Conservation (phyloP, 2,113 vertebrate genomes). For the Corythaixoides concolor region DNA sequence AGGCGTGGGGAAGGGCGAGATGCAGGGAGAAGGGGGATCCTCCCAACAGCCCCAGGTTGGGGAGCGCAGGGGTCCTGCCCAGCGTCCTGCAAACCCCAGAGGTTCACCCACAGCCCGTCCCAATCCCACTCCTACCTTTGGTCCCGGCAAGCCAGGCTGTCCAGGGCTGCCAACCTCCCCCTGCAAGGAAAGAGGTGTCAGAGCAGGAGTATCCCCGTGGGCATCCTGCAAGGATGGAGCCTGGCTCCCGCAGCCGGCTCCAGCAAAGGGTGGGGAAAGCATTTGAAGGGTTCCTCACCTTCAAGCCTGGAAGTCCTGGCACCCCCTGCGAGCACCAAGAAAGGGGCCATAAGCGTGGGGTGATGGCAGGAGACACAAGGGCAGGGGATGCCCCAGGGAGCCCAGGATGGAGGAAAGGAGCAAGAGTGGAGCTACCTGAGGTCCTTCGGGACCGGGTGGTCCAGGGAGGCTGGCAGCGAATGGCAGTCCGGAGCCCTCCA, state of each 20-base stretch:
- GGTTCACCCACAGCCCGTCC: neutral
- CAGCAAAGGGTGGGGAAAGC: neutral
- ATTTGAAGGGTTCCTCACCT: slow-evolving; percentile 61
- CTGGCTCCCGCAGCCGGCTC: neutral
- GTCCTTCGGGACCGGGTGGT: slow-evolving; percentile 74
- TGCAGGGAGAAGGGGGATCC: neutral
- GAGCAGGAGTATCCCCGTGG: neutral
- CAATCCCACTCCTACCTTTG: slow-evolving; percentile 37
- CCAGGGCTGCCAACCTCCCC: slow-evolving; percentile 72
- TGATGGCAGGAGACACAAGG: neutral
- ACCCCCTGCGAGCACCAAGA: slow-evolving; percentile 54
- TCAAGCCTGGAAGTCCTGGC: slow-evolving; percentile 59
- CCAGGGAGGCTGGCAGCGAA: slow-evolving; percentile 61
- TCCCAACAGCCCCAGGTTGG: accelerated
- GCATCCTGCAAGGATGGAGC: neutral
- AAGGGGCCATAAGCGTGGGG: neutral
- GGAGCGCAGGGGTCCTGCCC: neutral
- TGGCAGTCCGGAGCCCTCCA: slow-evolving; percentile 86
- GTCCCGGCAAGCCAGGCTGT: slow-evolving; percentile 50
- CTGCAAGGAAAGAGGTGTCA: slow-evolving; percentile 33
- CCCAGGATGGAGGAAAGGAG: neutral
- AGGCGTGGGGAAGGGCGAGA: neutral
- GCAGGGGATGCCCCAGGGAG: neutral
- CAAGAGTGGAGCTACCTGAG: slow-evolving; percentile 68
- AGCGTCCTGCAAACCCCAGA: no score